These are phyloP conservation scores for Nephila pilipes DNA, from an alignment of 1,140 invertebrate species.

Conservation along the genomic window DNA sequence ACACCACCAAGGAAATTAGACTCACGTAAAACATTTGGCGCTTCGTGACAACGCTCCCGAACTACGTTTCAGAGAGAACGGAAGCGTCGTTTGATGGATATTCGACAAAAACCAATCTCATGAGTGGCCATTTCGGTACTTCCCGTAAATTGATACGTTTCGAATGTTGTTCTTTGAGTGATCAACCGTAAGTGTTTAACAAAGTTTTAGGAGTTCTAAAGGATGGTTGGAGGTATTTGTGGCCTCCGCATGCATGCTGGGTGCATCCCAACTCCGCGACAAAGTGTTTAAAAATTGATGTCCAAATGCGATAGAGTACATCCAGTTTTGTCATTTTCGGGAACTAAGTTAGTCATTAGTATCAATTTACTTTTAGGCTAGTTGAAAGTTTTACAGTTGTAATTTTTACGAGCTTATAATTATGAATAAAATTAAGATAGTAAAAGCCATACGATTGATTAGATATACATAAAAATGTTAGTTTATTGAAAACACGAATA, in stretches of 20 bases:
- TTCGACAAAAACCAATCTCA: neutral
- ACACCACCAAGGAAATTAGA: neutral
- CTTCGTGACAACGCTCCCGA: neutral
- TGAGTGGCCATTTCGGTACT: slow-evolving; percentile 5
- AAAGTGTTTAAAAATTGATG: neutral
- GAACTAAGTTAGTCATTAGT: neutral
- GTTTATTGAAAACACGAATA: too few relatives aligned
- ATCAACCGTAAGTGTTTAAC: neutral
- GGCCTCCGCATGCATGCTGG: neutral
- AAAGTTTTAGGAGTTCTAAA: neutral
- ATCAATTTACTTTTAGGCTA: neutral
- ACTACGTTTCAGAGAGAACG: neutral
- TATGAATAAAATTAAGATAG: too few relatives aligned
- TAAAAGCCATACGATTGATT: too few relatives aligned
- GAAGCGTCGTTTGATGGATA: neutral
- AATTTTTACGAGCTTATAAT: too few relatives aligned
- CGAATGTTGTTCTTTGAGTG: neutral
- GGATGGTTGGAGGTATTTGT: neutral
- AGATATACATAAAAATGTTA: too few relatives aligned
- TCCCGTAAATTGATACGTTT: neutral
- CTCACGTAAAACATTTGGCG: neutral
- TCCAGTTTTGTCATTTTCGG: neutral
- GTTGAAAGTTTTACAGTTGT: too few relatives aligned
- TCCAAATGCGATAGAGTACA: neutral
- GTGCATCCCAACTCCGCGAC: neutral